Percentiles rank a stretch among this genome's conserved stretches.
These are phyloP conservation scores for Eciton burchellii DNA, from an alignment of 1,140 invertebrate species.

Conservation along the genomic window DNA sequence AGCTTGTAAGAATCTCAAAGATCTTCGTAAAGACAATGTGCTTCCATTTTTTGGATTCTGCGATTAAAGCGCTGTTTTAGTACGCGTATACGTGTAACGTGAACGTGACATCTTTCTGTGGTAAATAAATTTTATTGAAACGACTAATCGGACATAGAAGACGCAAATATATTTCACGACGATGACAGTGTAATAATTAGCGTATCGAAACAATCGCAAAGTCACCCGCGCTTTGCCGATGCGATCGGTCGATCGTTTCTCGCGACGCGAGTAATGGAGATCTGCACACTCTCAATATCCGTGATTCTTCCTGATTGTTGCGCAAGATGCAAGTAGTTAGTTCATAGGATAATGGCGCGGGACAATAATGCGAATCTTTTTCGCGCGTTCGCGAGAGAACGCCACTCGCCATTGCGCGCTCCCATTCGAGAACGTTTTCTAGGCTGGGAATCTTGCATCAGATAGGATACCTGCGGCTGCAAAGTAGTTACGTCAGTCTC, in stretches of 20 bases:
- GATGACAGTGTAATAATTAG: background rate
- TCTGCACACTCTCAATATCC: constrained; percentile 44
- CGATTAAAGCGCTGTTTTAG: background rate
- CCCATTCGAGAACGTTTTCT: constrained; percentile 24
- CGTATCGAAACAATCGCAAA: background rate
- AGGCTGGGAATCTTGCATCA: constrained; percentile 20
- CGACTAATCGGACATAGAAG: background rate
- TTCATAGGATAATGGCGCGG: background rate
- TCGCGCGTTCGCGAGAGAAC: background rate
- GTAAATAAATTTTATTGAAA: background rate
- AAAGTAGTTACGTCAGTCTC: constrained; percentile 12
- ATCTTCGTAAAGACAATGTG: background rate
- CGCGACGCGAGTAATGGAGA: constrained; percentile 34
- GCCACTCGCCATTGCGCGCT: background rate
- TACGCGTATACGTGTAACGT: no score
- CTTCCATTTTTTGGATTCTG: background rate
- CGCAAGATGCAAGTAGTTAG: constrained; percentile 1
- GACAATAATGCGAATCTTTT: background rate
- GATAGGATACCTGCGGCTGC: constrained; percentile 5
- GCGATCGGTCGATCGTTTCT: constrained; percentile 17
- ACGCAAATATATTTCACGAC: constrained; percentile 8
- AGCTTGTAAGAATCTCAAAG: background rate
- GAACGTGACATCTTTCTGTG: background rate
- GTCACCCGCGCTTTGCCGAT: background rate
- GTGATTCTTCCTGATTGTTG: background rate